Conservation (phyloP, 1,140 invertebrate species). For the Cherax destructor region DNA sequence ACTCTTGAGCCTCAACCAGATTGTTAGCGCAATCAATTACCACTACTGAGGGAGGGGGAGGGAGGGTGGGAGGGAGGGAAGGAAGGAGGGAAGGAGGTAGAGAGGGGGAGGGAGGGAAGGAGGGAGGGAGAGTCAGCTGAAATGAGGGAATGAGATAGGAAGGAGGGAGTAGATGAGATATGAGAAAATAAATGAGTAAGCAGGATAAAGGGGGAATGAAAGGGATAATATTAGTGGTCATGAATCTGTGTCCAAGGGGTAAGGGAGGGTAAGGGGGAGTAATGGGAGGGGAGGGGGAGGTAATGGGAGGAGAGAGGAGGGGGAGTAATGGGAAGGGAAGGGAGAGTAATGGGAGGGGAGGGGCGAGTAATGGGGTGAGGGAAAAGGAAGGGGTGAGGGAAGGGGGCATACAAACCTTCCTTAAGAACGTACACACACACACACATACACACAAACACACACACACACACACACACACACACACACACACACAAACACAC, state of each 20-base stretch:
- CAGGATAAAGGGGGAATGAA: not conserved
- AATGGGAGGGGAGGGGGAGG: not conserved
- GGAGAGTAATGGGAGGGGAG: not conserved
- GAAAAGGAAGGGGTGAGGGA: not conserved
- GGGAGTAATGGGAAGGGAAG: not conserved
- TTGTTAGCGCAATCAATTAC: constrained; percentile 11
- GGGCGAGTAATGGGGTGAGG: not conserved
- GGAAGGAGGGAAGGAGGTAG: not conserved
- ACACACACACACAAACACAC: too few relatives aligned
- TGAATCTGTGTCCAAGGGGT: not conserved
- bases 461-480: too few relatives aligned
- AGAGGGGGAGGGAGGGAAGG: not conserved
- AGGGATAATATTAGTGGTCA: not conserved
- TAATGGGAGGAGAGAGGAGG: not conserved
- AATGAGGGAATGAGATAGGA: not conserved
- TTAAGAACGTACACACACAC: too few relatives aligned
- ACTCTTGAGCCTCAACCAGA: not conserved
- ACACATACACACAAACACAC: too few relatives aligned
- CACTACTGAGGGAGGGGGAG: not conserved
- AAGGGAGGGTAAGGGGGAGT: not conserved
- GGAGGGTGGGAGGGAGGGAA: not conserved
- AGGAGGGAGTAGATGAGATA: not conserved
- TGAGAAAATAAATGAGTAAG: not conserved
- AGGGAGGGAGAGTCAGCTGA: not conserved
- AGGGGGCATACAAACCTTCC: not conserved